A percentile compares a stretch with the other conserved stretches of the same genome.
These are phyloP conservation scores for Cryptocheilus praepositus DNA, from an alignment of 2,888 invertebrate species.

Conservation along the genomic window DNA sequence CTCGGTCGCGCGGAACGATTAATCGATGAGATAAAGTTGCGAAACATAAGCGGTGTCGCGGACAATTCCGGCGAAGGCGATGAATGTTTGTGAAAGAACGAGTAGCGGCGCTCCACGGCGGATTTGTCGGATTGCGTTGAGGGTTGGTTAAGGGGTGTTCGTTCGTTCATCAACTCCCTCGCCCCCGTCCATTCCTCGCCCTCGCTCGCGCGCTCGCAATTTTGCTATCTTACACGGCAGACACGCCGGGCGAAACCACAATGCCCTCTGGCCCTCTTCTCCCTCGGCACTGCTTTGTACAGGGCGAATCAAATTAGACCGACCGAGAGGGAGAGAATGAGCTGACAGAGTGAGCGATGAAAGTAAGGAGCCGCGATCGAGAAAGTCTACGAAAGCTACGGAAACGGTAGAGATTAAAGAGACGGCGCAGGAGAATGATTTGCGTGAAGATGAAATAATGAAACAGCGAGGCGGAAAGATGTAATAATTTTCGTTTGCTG, in stretches of 20 bases:
- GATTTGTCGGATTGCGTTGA: slow-evolving; percentile 34
- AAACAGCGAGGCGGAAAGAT: no score
- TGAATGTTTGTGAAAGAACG: slow-evolving; percentile 19
- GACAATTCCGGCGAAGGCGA: slow-evolving; percentile 17
- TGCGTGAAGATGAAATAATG: no score
- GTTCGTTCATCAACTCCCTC: slow-evolving; percentile 39
- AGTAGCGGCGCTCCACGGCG: slow-evolving; percentile 13
- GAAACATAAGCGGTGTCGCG: no score
- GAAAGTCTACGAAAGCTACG: no score
- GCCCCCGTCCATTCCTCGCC: no score
- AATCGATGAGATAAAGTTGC: slow-evolving; percentile 4
- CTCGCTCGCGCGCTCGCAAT: no score
- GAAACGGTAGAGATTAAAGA: slow-evolving; percentile 33
- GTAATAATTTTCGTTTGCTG: no score
- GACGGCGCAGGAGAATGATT: no score
- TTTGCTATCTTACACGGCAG: no score
- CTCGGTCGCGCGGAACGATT: slow-evolving; percentile 10
- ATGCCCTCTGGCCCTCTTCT: slow-evolving; percentile 15
- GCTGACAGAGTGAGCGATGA: not conserved
- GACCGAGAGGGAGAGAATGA: not conserved
- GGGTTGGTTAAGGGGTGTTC: slow-evolving; percentile 35
- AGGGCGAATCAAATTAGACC: not conserved
- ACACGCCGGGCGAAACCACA: slow-evolving; percentile 30
- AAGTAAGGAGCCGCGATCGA: not conserved
- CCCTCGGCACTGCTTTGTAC: slow-evolving; percentile 35